Base-by-base conservation (phyloP, 2,797 vertebrate genomes). In the Rhinatrema bivittatum region DNA sequence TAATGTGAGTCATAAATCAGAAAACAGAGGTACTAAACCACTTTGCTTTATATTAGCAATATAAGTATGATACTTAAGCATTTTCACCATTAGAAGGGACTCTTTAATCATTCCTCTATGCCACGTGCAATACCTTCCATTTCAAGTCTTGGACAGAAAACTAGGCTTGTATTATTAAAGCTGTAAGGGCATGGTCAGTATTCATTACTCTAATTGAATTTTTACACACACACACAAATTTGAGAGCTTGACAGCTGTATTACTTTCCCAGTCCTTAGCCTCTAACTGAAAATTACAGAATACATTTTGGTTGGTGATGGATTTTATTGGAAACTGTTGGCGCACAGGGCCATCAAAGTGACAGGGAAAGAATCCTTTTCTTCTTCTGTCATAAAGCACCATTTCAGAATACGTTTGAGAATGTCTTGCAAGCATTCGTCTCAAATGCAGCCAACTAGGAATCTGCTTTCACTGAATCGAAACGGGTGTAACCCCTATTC, bases 1-100 rank as follows among this genome's bases (percentile, higher is more conserved):
- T 79, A 76, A 85, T 81, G 84, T 19, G 67, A 58, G 50, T 29
- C 74, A 68, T 81, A 77, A 84, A 85, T 86, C 79, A 79, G 50
- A 32, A 48, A 73, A 73, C 32, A 11, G 62, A 45, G 57, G 68
- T 62, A 65, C 68, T 34, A 62, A 82, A 63, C 69, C 76, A 53
- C 79, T 81, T 62, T 5, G 73, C 72, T 68, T 52, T 64, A 29
- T 77, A 61, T 59, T 50, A 56, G 79, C 60, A 36, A 45, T 22
- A 56, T 46, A 46, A 14, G 32, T 55, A 46, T 7, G 18, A 60
- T 65, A 53, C 73, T 65, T 39, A 35, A 72, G 56, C 42, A 47
- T 63, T 65, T 31, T 54, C 46, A 53, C 68, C 79, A 81, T 85
- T 79, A 84, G 76, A 61, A 24, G 15, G 36, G 65, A 62, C 50